Base-by-base conservation (phyloP, 2,113 vertebrate genomes). In the Pseudorectes ferrugineus region DNA sequence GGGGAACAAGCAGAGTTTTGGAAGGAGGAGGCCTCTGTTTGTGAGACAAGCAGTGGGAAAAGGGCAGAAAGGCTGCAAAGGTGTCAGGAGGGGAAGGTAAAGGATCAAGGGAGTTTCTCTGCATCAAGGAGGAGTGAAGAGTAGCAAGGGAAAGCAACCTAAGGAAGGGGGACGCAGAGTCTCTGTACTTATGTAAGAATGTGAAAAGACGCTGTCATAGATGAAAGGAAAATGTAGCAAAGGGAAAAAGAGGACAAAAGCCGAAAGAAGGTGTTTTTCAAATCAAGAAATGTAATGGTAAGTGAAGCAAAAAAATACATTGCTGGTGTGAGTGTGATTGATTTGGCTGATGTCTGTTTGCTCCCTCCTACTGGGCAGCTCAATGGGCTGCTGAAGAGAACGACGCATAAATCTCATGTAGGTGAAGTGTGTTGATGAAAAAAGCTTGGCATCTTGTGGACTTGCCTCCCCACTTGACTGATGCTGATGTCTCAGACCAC, bases 231-330 rank as follows among this genome's bases (percentile, higher is more conserved):
- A 80, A 75, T 5, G 3, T 46, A 55, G 20, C 75, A 88, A 88
- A 88, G 31, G 29, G 36, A 68, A 93, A 90, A n/a, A 55, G 35
- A 92, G 58, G 38, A 72, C 31, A 57, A 88, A 90, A 71, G 36
- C 35, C 89, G 42, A 79, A 81, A 42, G 3, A 82, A 73, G n/a
- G 11, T 70, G 29, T 36, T 88, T 93, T 90, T 68, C 48, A 79
- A 46, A 65, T 79, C 62, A 76, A 46, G 80, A 88, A 85, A 88
- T 57, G 26, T 65, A 88, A 38, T 59, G 19, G 36, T 82, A 71
- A 87, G 74, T 5, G 9, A 68, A 92, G 20, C 26, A 72, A 87
- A 55, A 79, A 43, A 71, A 67, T 16, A n/a, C 33, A 51, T 49
- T 66, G 76, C 40, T 85, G 62, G 71, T 63, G 49, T 0, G 0